A percentile compares a stretch with the other conserved stretches of the same genome.
phyloP scores from a whole-genome alignment of 2,797 vertebrate species.

The Anguilla megastoma region DNA sequence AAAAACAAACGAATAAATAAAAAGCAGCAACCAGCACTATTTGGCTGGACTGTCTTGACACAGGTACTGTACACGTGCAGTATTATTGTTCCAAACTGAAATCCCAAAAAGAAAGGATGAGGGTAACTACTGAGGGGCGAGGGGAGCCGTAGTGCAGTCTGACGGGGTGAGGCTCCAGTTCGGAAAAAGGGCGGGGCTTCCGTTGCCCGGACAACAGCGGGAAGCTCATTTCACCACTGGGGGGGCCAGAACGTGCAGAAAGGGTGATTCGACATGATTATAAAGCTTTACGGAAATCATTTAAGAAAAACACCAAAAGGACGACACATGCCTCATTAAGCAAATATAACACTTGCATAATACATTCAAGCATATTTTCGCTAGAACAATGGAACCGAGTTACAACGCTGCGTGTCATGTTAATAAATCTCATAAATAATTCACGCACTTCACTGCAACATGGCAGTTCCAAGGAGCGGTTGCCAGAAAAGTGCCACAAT shows the following conservation, averaged over 20 bases:
- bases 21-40: no score
- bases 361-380: slow-evolving; percentile 1
- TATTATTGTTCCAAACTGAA: no score
- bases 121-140: no score
- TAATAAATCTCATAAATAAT: not conserved
- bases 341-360: not conserved
- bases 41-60: no score
- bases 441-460: not conserved
- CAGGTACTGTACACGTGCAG: no score
- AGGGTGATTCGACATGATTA: not conserved
- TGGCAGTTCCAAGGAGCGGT: not conserved
- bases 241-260: not conserved
- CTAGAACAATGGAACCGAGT: not conserved
- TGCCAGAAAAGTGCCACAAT: slow-evolving; percentile 4
- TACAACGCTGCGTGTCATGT: not conserved
- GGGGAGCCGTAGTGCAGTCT: no score
- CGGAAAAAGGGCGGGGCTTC: not conserved
- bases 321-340: not conserved
- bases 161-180: no score
- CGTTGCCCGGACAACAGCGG: not conserved
- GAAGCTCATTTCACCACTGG: not conserved
- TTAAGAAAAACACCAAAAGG: slow-evolving; percentile 9
- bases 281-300: not conserved
- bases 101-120: no score
- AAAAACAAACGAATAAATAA: no score